Evolutionary conservation across 2,797 vertebrate species (phyloP).

Genomic region (Xiphorhynchus erythropygius): DNA sequence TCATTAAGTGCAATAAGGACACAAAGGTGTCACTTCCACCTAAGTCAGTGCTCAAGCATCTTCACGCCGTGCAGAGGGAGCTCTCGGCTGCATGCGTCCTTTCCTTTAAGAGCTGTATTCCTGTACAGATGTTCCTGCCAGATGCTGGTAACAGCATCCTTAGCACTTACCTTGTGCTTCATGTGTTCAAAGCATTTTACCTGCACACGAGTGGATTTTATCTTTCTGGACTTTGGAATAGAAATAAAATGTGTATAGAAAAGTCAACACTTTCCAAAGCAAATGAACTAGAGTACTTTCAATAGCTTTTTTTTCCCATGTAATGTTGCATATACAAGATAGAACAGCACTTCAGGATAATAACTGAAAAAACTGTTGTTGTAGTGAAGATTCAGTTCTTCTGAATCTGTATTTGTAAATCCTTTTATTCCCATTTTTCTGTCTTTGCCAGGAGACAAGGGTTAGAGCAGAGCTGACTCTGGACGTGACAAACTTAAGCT

Average conservation of each 20-base stretch:
- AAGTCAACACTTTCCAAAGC: constrained; percentile 43
- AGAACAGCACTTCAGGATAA: constrained; percentile 14
- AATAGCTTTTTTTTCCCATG: constrained; percentile 5
- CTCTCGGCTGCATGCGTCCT: constrained; percentile 41
- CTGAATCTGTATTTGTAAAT: constrained; percentile 12
- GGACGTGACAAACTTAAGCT: background rate
- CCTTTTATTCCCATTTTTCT: background rate
- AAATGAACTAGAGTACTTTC: constrained; percentile 7
- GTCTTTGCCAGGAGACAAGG: background rate
- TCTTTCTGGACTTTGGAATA: constrained; percentile 50
- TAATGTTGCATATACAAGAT: background rate
- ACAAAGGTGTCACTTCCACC: background rate
- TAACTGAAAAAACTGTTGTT: background rate
- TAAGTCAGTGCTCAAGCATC: background rate
- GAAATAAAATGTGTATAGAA: constrained; percentile 36
- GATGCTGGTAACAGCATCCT: background rate
- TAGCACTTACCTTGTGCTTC: background rate
- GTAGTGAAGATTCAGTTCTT: background rate
- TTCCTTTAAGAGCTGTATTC: background rate
- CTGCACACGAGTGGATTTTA: constrained; percentile 43
- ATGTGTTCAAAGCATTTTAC: constrained; percentile 7
- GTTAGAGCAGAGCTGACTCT: constrained; percentile 41
- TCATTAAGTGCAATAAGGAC: background rate
- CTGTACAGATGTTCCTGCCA: constrained; percentile 40
- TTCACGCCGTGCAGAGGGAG: background rate